A percentile compares a stretch with the other conserved stretches of the same genome.
These are phyloP conservation scores for Sebastes cheni DNA, from an alignment of 2,797 vertebrate genomes.

Conservation along the genomic window DNA sequence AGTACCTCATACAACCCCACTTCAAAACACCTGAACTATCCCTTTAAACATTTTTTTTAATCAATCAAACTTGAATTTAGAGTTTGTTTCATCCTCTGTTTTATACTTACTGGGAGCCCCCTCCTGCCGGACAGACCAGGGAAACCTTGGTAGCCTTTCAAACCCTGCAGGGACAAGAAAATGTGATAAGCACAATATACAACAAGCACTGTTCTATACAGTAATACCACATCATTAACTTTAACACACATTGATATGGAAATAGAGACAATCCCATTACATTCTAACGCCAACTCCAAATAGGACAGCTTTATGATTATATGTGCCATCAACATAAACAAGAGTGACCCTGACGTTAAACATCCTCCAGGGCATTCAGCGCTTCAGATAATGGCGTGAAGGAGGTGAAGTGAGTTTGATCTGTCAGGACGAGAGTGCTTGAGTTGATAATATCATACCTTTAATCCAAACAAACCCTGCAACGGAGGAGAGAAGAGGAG, in stretches of 20 bases:
- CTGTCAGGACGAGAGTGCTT: background rate
- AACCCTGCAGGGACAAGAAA: constrained; percentile 78
- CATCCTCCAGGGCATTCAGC: background rate
- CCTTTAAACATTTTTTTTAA: background rate
- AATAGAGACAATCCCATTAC: constrained; percentile 15
- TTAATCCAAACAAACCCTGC: constrained; percentile 87
- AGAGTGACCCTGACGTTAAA: background rate
- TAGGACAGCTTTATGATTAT: constrained; percentile 33
- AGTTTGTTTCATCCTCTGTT: background rate
- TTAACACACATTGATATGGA: background rate
- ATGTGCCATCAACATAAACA: background rate
- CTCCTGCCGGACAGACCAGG: constrained; percentile 80
- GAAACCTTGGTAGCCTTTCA: constrained; percentile 87
- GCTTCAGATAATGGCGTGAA: constrained; percentile 1
- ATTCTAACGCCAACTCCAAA: background rate
- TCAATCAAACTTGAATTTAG: background rate
- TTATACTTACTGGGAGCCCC: constrained; percentile 80
- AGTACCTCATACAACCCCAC: too few relatives aligned
- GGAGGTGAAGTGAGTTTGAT: constrained; percentile 16
- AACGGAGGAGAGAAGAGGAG: constrained; percentile 47
- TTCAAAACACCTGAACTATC: too few relatives aligned
- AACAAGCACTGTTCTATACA: background rate
- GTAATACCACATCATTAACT: background rate
- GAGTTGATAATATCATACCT: constrained; percentile 77
- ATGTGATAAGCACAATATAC: constrained; percentile 7